Evolutionary conservation across 2,113 vertebrate species (phyloP).

Genomic region (Etheostoma spectabile): DNA sequence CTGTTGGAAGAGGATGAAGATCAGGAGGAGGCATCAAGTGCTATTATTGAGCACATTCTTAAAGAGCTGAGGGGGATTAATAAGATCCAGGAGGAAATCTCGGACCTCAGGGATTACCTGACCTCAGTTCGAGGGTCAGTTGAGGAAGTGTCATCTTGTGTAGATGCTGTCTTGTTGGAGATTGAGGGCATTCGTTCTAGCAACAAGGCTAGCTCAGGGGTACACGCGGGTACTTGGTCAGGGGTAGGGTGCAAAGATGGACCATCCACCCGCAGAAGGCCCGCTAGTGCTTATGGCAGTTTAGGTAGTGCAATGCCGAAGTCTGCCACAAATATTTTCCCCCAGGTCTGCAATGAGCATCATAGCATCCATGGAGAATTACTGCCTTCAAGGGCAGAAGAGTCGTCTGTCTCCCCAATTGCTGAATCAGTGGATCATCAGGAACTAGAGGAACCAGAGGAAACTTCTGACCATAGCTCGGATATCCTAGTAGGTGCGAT

Average conservation of each 20-base stretch:
- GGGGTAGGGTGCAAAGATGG: constrained; percentile 63
- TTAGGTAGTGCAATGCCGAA: constrained; percentile 66
- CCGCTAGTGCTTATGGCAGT: constrained; percentile 70
- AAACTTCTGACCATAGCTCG: constrained; percentile 74
- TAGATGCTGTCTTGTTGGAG: constrained; percentile 93
- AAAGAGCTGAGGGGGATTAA: constrained; percentile 97
- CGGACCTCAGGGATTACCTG: constrained; percentile 93
- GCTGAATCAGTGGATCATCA: constrained; percentile 51
- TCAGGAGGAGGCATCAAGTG: constrained; percentile 81
- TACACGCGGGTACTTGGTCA: constrained; percentile 71
- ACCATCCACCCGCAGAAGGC: constrained; percentile 59
- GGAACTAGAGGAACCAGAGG: constrained; percentile 63
- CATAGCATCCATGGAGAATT: constrained; percentile 61
- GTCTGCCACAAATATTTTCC: constrained; percentile 45
- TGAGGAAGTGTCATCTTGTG: constrained; percentile 95
- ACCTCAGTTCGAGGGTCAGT: constrained; percentile 94
- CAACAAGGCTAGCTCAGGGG: constrained; percentile 51
- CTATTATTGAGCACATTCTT: constrained; percentile 93
- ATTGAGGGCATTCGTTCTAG: constrained; percentile 92
- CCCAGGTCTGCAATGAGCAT: constrained; percentile 33
- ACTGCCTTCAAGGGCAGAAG: constrained; percentile 33
- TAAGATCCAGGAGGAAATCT: constrained; percentile 95
- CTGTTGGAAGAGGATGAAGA: constrained; percentile 76
- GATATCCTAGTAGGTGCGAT: constrained; percentile 69
- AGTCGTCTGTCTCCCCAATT: constrained; percentile 46